Evolutionary conservation across 2,888 invertebrate genomes (phyloP), one percentile per base, ranked within the genome.

Genomic region (Steinernema hermaphroditum): DNA sequence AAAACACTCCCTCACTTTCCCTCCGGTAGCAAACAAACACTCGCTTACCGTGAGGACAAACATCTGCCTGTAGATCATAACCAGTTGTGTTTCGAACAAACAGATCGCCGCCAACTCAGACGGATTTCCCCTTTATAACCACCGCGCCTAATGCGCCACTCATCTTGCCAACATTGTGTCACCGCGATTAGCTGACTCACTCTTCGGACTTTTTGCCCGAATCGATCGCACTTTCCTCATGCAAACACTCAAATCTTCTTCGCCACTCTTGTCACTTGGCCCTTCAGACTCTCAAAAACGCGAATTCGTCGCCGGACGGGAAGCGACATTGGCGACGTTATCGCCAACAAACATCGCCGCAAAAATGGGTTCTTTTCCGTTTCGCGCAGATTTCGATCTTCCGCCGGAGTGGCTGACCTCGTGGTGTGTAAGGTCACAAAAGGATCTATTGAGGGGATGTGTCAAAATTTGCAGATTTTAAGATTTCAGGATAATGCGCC

Each of bases 331-430:
- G 14, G 6, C 54, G 54, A 22, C 54, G 6, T 54, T 54, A 54
- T 54, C 54, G 27, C 22, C 54, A 24, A 54, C 2, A 9, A 54
- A 54, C 54, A 54, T 54, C 54, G 54, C 24, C 54, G 54, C 6
- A 22, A 46, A 41, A 46, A 16, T 16, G 22, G 46, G 4, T 4
- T 19, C 46, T 19, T 46, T 19, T 46, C 22, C n/a, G 6, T n/a
- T 19, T 46, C 16, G 2, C 54, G 24, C 8, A 54, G 54, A 54
- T 54, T 54, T 54, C 54, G 27, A 54, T 54, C 54, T 46, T 16
- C 46, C n/a, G n/a, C n/a, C 9, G 8, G 8, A 6, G 16, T 16
- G 22, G 12, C 9, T 54, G 54, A 54, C 54, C 54, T 27, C 54
- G 22, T 22, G 27, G 12, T 12, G 22, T 54, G 54, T 54, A 27